phyloP scores from a whole-genome alignment of 1,140 invertebrate species.

The Ceratoteleas bidentatus region DNA sequence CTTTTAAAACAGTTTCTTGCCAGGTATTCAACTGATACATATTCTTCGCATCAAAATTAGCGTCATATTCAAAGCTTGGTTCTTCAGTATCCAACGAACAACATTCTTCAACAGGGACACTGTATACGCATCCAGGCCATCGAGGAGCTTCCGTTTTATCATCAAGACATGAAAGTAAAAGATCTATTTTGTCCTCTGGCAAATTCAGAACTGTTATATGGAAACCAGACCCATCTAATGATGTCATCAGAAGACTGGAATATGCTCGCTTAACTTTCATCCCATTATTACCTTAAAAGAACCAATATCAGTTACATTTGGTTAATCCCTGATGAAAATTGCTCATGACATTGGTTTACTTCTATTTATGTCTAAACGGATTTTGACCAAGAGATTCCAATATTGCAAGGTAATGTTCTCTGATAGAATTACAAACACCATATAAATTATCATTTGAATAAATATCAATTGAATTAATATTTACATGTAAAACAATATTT shows the following conservation, averaged over 20 bases:
- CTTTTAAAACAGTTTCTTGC: constrained; percentile 77
- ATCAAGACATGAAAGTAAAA: constrained; percentile 84
- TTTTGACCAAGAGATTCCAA: too few relatives aligned
- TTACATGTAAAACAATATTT: too few relatives aligned
- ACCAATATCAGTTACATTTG: too few relatives aligned
- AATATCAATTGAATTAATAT: too few relatives aligned
- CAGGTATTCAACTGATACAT: constrained; percentile 75
- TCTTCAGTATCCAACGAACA: constrained; percentile 30
- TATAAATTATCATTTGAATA: too few relatives aligned
- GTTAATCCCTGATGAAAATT: too few relatives aligned
- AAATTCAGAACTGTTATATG: constrained; percentile 88
- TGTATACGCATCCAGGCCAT: constrained; percentile 83
- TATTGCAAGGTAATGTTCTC: too few relatives aligned
- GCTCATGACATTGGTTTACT: too few relatives aligned
- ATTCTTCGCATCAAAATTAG: constrained; percentile 28
- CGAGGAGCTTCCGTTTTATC: constrained; percentile 82
- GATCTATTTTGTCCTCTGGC: constrained; percentile 73
- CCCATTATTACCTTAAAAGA: constrained; percentile 80
- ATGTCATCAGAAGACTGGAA: constrained; percentile 89
- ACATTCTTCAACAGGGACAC: constrained; percentile 22
- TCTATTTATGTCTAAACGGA: too few relatives aligned
- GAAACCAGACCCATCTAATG: constrained; percentile 90
- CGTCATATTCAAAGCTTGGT: constrained; percentile 1
- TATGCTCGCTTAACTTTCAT: constrained; percentile 85
- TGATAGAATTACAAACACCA: too few relatives aligned